phyloP scores from a whole-genome alignment of 2,888 invertebrate species.

The Mechanitis messenoides region DNA sequence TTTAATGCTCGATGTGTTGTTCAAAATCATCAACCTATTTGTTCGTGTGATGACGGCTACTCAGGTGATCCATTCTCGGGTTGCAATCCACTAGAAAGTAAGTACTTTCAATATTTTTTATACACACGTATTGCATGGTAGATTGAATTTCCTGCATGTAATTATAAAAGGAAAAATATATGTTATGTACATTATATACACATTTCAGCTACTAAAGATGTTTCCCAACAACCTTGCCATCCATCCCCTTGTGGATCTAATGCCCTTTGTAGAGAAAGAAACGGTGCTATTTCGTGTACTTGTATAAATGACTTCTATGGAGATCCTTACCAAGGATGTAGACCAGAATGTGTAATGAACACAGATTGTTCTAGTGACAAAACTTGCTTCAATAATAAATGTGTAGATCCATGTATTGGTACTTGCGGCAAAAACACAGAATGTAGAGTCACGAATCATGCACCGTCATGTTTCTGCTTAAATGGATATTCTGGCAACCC shows the following conservation, averaged over 20 bases:
- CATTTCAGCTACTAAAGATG: slow-evolving; percentile 74
- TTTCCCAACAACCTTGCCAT: slow-evolving; percentile 83
- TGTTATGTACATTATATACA: slow-evolving; percentile 20
- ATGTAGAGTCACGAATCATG: slow-evolving; percentile 85
- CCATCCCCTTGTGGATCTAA: slow-evolving; percentile 88
- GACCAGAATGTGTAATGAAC: slow-evolving; percentile 88
- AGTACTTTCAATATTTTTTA: slow-evolving; percentile 36
- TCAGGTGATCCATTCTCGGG: slow-evolving; percentile 88
- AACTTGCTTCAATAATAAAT: slow-evolving; percentile 87
- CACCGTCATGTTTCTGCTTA: slow-evolving; percentile 85
- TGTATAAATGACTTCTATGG: slow-evolving; percentile 85
- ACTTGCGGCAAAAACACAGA: slow-evolving; percentile 86
- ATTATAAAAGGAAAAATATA: slow-evolving; percentile 13
- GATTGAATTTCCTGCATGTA: slow-evolving; percentile 24
- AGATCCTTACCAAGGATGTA: slow-evolving; percentile 86
- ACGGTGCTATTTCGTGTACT: slow-evolving; percentile 85
- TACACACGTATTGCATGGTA: slow-evolving; percentile 14
- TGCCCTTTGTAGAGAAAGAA: slow-evolving; percentile 84
- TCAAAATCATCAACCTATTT: slow-evolving; percentile 85
- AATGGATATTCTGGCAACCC: slow-evolving; percentile 84
- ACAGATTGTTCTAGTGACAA: slow-evolving; percentile 82
- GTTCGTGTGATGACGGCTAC: slow-evolving; percentile 83
- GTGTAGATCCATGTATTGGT: slow-evolving; percentile 86
- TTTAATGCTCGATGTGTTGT: slow-evolving; percentile 85
- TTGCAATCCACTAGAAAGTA: slow-evolving; percentile 79